A percentile compares a stretch with the other conserved stretches of the same genome.
Conservation (phyloP, 1,140 invertebrate species). For the Littorina saxatilis region DNA sequence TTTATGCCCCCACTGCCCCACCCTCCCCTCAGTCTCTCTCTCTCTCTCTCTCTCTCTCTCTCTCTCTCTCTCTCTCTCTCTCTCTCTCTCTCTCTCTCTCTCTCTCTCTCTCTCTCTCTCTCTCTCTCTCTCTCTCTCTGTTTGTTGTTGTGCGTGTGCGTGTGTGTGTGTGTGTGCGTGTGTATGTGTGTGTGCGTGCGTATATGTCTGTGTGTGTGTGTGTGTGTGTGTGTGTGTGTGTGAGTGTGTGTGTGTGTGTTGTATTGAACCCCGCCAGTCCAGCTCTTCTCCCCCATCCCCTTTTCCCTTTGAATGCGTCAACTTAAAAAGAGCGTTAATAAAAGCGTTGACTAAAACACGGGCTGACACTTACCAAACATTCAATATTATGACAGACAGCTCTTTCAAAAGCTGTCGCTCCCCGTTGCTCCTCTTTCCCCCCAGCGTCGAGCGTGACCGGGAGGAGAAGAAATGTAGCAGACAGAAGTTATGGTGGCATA, state of each 20-base stretch:
- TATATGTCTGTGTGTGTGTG: not conserved
- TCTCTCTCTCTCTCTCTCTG: slow-evolving; percentile 16
- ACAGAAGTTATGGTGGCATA: too few species aligned
- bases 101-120: not conserved
- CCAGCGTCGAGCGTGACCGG: too few species aligned
- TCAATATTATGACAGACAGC: too few species aligned
- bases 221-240: not conserved
- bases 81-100: not conserved
- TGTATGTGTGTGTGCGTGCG: not conserved
- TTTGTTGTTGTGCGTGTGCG: not conserved
- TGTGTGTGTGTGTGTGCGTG: not conserved
- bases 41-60: slow-evolving; percentile 3
- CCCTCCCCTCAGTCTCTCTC: not conserved
- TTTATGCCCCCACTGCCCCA: too few species aligned
- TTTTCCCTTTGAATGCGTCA: not conserved
- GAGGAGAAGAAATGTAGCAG: too few species aligned
- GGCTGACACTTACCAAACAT: too few species aligned
- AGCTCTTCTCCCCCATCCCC: not conserved
- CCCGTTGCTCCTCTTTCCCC: too few species aligned
- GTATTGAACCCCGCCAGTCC: not conserved
- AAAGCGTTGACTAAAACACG: too few species aligned
- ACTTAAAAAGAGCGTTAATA: too few species aligned
- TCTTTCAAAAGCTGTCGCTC: too few species aligned
- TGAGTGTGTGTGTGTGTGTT: not conserved
- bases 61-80: not conserved